Evolutionary conservation across 2,113 vertebrate genomes (phyloP), one percentile per base, ranked within the genome.

Genomic region (Connochaetes taurinus): DNA sequence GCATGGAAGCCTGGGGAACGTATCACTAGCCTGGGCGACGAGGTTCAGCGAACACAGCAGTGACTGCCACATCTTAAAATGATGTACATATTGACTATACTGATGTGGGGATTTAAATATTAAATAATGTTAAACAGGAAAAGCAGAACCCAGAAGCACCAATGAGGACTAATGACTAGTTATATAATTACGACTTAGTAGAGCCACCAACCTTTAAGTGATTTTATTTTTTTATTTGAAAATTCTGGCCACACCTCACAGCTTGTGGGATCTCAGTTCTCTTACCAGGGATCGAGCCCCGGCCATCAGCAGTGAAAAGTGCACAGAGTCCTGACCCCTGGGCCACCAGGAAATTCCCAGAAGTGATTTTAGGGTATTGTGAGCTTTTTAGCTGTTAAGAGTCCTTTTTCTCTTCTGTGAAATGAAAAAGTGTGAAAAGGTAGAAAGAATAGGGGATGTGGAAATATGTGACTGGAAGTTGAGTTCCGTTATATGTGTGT

Each of bases 81-180:
- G 53, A 25, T 53, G 29, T 6, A 14, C 12, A 2, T 43, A 25
- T 17, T 52, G 90, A 58, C 80, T 74, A 16, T 85, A 31, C 9
- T 6, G 29, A 57, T 25, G 25, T 14, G 7, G 57, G 55, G 47
- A 71, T 50, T 92, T 81, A 87, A 87, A 76, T 90, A 80, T 90
- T 80, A 55, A 97, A 21, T 94, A 81, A 81, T 50, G 40, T 58
- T 90, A 40, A 85, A 53, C 27, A 52, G 88, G 40, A 93, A 94
- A 94, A 74, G 27, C 62, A 74, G 71, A 91, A 87, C 84, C 84
- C 27, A 76, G 81, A 95, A 78, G 40, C 43, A 53, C 36, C 36
- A 83, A 52, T 31, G 67, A 86, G 71, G 45, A 76, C n/a, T 71
- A 82, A 82, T 52, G 29, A 19, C 74, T 40, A 84, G 25, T 74